A percentile compares a stretch with the other conserved stretches of the same genome.
Evolutionary conservation across 2,888 invertebrate genomes (phyloP).

Genomic region (Drosophila pseudotakahashii): DNA sequence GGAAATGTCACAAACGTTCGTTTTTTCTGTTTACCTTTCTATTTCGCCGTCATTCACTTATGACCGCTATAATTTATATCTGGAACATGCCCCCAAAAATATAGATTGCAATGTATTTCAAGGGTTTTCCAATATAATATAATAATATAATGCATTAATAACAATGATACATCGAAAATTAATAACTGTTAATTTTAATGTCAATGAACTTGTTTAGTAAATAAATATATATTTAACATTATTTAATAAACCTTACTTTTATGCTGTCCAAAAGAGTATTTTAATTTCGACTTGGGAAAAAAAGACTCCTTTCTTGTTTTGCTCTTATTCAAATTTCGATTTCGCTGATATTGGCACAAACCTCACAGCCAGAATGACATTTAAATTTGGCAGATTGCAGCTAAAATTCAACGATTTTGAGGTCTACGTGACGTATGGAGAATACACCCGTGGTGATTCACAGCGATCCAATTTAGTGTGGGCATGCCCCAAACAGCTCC

Average conservation of each 20-base stretch:
- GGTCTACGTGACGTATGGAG: conserved; percentile 70
- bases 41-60: conserved; percentile 60
- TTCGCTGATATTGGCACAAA: not conserved
- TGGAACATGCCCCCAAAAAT: conserved; percentile 11
- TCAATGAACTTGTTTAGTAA: too few species aligned
- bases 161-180: too few species aligned
- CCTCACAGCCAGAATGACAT: conserved; percentile 14
- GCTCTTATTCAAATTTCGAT: not conserved
- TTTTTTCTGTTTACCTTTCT: conserved; percentile 60
- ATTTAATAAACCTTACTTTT: too few species aligned
- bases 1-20: not conserved
- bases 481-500: conserved; percentile 23
- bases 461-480: conserved; percentile 16
- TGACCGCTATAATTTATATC: conserved; percentile 27
- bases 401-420: conserved; percentile 5
- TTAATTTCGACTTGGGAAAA: not conserved
- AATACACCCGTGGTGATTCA: conserved; percentile 58
- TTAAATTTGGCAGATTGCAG: conserved; percentile 31
- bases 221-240: too few species aligned
- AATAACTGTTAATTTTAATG: too few species aligned
- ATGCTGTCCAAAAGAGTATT: too few species aligned
- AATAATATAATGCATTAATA: not conserved
- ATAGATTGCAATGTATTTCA: conserved; percentile 3
- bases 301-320: not conserved
- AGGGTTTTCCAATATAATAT: not conserved